Base-by-base conservation (phyloP, 2,797 vertebrate genomes). In the Neosalanx taihuensis region DNA sequence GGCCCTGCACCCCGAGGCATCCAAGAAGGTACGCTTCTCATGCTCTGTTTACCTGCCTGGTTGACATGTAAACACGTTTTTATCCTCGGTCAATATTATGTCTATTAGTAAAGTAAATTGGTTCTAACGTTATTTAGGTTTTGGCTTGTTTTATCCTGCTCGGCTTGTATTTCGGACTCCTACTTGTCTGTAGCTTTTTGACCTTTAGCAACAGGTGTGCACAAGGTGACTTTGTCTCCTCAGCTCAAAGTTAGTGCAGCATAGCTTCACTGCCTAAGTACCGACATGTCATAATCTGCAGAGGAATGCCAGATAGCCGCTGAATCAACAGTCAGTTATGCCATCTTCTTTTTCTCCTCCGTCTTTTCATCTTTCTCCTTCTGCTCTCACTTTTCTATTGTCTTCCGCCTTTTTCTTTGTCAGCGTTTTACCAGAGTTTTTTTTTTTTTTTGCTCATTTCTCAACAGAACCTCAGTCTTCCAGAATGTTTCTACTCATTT, bases 401-500 rank as follows among this genome's bases (percentile, higher is more conserved):
- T 66, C 33, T 12, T 5, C 20, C 37, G 17, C 17, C 20, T 9
- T 53, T 64, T 13, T 23, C 5, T 64, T 56, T 13, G 30, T 29
- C 12, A 64, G 23, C 18, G 26, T 20, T 23, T 72, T 23, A 20
- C 49, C 41, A 46, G 5, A 12, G 1, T 23, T 1, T 23, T 41
- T 41, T 53, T 20, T 53, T 41, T 67, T 20, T 60, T 9, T 49
- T 63, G 61, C 6, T 41, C 1, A 0, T 3, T 46, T 70, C 49
- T 84, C 60, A 74, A 51, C 65, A 99, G 97, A 99, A 98, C 85
- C 88, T 97, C 64, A 88, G 94, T 64, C 93, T 99, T 53, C 94
- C 95, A 3, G 96, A 97, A 77, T 94, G 93, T 85, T 98, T 98
- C 92, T 96, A 95, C 86, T 95, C 96, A 23, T 99, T 98, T 85